Evolutionary conservation across 2,888 invertebrate genomes (phyloP).

Genomic region (Apoderus coryli): DNA sequence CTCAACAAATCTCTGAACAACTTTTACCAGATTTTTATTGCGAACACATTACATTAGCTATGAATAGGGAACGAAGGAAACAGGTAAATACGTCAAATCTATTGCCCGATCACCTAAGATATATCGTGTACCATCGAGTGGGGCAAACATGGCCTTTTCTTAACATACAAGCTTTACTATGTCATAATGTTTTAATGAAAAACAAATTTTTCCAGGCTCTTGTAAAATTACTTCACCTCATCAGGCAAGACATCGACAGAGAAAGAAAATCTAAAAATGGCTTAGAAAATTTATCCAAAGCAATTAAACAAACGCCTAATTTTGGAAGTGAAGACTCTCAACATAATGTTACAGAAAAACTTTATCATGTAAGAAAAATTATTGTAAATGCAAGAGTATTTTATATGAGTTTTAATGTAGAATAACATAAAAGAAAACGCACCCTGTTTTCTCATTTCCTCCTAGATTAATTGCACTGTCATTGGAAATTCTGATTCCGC

Average conservation of each 20-base stretch:
- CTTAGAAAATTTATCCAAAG: slow-evolving; percentile 74
- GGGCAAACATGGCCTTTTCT: too few relatives aligned
- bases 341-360: slow-evolving; percentile 79
- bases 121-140: too few relatives aligned
- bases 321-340: slow-evolving; percentile 81
- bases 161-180: too few relatives aligned
- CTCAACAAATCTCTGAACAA: slow-evolving; percentile 54
- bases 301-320: slow-evolving; percentile 71
- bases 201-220: slow-evolving; percentile 53
- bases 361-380: slow-evolving; percentile 84
- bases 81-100: slow-evolving; percentile 45
- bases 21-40: slow-evolving; percentile 88
- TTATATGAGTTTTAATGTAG: too few relatives aligned
- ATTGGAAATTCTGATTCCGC: too few relatives aligned
- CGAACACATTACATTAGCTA: slow-evolving; percentile 82
- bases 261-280: slow-evolving; percentile 84
- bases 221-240: slow-evolving; percentile 68
- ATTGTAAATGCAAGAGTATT: too few relatives aligned
- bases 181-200: too few relatives aligned
- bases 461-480: too few relatives aligned
- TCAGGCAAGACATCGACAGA: slow-evolving; percentile 77
- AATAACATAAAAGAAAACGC: too few relatives aligned
- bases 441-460: too few relatives aligned
- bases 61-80: slow-evolving; percentile 82
- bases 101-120: too few relatives aligned